phyloP scores from a whole-genome alignment of 2,113 vertebrate species.

The Poicephalus meyeri region DNA sequence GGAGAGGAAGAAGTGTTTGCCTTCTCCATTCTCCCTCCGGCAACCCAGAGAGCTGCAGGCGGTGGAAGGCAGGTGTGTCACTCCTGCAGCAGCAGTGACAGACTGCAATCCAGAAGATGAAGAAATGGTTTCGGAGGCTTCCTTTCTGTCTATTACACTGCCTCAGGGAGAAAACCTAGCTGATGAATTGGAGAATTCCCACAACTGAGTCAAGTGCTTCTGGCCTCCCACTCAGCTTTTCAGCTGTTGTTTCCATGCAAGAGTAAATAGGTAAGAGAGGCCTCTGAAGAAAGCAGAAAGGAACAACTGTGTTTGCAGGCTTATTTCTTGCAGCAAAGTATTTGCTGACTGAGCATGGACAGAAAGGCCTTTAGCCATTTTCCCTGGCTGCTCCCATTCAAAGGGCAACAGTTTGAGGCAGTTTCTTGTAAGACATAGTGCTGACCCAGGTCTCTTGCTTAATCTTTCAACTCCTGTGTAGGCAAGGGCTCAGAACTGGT shows the following conservation, averaged over 20 bases:
- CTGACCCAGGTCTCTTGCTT: conserved; percentile 5
- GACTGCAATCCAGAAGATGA: conserved; percentile 6
- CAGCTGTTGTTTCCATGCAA: conserved; percentile 4
- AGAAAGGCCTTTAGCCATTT: background rate
- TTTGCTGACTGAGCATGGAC: background rate
- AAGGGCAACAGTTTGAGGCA: background rate
- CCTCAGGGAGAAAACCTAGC: conserved; percentile 32
- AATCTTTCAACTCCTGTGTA: background rate
- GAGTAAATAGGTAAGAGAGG: conserved; percentile 24
- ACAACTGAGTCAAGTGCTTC: conserved; percentile 37
- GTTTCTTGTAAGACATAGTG: background rate
- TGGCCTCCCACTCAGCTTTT: conserved; percentile 43
- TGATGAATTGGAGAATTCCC: conserved; percentile 34
- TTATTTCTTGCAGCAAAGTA: conserved; percentile 7
- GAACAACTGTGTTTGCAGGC: background rate
- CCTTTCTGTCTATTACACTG: conserved; percentile 49
- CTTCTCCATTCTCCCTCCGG: background rate
- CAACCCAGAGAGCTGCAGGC: background rate
- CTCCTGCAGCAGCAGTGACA: conserved; percentile 41
- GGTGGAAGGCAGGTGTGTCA: conserved; percentile 1
- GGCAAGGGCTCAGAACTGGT: background rate
- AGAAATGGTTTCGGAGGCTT: conserved; percentile 45
- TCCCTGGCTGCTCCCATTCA: background rate
- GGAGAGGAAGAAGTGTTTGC: background rate
- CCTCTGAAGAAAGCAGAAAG: conserved; percentile 11